phyloP scores from a whole-genome alignment of 2,113 vertebrate species.

The Atlantisia rogersi region DNA sequence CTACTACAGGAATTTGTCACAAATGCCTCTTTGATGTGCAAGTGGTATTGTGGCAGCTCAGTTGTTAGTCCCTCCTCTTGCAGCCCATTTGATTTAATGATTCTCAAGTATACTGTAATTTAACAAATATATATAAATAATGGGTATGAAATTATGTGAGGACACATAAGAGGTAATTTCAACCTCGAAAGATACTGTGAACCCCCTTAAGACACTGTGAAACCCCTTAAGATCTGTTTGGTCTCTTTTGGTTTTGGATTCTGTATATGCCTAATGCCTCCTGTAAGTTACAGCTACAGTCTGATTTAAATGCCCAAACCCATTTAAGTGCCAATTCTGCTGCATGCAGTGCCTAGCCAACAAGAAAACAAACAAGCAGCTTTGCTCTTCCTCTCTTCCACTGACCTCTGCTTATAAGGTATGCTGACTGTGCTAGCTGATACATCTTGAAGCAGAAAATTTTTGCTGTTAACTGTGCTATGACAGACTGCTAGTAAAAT shows the following conservation, averaged over 20 bases:
- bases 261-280: neutral
- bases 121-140: neutral
- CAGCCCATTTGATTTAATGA: neutral
- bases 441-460: neutral
- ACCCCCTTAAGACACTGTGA: neutral
- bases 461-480: neutral
- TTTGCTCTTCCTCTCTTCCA: neutral
- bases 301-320: neutral
- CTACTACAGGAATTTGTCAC: neutral
- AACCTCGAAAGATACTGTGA: neutral
- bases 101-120: neutral
- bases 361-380: neutral
- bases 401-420: neutral
- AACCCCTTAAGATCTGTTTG: neutral
- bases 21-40: neutral
- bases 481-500: neutral
- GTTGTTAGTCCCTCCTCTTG: neutral
- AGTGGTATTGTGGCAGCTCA: neutral
- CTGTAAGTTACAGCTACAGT: neutral
- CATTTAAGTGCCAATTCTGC: neutral
- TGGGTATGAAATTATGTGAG: neutral
- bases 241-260: neutral
- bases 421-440: neutral
- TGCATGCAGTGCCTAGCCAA: neutral
- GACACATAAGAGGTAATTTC: neutral